A percentile compares a stretch with the other conserved stretches of the same genome.
Evolutionary conservation across 1,140 invertebrate species (phyloP).

Genomic region (Ips nitidus): DNA sequence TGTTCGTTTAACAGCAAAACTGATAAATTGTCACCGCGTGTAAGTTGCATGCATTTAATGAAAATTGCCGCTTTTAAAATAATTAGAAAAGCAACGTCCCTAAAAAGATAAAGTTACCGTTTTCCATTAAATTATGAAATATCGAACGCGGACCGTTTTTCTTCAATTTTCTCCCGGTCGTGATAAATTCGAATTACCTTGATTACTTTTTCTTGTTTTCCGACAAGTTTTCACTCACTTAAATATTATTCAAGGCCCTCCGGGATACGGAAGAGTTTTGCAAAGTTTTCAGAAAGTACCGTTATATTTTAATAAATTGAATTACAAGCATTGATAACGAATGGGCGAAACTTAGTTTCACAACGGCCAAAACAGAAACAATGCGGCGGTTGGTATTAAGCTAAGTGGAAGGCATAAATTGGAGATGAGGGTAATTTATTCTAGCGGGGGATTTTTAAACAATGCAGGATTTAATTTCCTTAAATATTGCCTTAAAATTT

Average conservation of each 20-base stretch:
- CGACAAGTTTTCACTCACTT: conserved; percentile 13
- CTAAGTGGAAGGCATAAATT: too few species aligned
- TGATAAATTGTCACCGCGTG: too few species aligned
- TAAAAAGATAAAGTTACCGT: background rate
- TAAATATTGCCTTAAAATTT: too few species aligned
- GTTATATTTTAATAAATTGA: conserved; percentile 16
- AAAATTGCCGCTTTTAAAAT: conserved; percentile 1
- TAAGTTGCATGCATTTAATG: background rate
- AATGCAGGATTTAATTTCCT: too few species aligned
- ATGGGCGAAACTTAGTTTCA: background rate
- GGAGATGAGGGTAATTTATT: too few species aligned
- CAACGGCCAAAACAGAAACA: background rate
- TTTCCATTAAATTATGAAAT: conserved; percentile 20
- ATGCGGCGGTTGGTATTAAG: background rate
- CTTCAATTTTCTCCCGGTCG: background rate
- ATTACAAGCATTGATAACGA: conserved; percentile 4
- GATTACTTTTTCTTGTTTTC: conserved; percentile 24
- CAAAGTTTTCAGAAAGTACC: conserved; percentile 10
- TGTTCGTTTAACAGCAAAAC: too few species aligned
- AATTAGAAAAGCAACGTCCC: conserved; percentile 1
- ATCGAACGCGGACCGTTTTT: conserved; percentile 7
- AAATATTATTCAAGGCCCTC: conserved; percentile 9
- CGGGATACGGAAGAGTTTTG: background rate
- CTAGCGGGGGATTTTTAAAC: too few species aligned
- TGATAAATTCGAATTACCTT: conserved; percentile 16